A percentile compares a stretch with the other conserved stretches of the same genome.
Conservation (phyloP, 2,113 vertebrate genomes). For the Crotalus helleri region DNA sequence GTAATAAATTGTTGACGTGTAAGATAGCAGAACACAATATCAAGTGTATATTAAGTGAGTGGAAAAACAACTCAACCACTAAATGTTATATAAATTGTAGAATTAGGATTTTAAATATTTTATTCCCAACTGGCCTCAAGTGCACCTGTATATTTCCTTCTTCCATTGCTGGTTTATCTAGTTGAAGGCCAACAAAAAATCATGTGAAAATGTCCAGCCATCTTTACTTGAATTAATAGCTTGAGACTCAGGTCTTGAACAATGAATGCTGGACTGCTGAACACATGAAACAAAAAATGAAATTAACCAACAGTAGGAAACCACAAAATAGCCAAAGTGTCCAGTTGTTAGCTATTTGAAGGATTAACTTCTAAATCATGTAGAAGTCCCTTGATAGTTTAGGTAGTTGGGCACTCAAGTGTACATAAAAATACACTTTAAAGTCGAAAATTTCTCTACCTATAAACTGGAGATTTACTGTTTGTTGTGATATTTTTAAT, state of each 20-base stretch:
- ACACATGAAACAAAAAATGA: conserved; percentile 76
- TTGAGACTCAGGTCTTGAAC: conserved; percentile 65
- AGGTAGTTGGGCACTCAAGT: conserved; percentile 76
- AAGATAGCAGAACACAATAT: not conserved
- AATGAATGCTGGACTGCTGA: conserved; percentile 66
- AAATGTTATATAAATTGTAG: not conserved
- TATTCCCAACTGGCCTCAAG: not conserved
- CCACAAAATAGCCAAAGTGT: conserved; percentile 76
- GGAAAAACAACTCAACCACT: not conserved
- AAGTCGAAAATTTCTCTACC: conserved; percentile 77
- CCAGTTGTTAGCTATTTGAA: conserved; percentile 79
- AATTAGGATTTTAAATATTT: not conserved
- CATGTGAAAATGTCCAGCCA: conserved; percentile 54
- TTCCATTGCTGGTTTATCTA: conserved; percentile 38
- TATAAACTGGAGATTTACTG: conserved; percentile 76
- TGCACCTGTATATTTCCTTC: conserved; percentile 21
- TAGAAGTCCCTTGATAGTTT: conserved; percentile 74
- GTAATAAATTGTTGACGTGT: not conserved
- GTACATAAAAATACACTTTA: conserved; percentile 77
- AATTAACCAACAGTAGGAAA: conserved; percentile 75
- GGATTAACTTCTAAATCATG: conserved; percentile 83
- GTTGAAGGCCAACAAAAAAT: conserved; percentile 44
- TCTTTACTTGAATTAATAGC: conserved; percentile 73
- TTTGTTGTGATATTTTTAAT: conserved; percentile 74
- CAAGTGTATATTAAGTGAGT: not conserved